Evolutionary conservation across 92 coral and sea anemone genomes (phyloP).

Genomic region (Umimayanthus kanabou): DNA sequence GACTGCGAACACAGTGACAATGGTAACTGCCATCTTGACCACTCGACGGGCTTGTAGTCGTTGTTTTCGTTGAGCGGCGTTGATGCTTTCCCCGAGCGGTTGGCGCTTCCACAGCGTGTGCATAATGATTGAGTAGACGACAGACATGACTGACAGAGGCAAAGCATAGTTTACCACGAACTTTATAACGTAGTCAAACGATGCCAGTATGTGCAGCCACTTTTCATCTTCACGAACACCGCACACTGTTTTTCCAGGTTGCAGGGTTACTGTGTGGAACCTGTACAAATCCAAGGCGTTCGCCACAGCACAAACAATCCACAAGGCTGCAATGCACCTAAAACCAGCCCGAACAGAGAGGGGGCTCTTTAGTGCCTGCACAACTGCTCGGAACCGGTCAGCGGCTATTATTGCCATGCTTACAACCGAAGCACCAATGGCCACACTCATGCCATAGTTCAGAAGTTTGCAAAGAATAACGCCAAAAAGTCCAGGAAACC

Average conservation of each 20-base stretch:
- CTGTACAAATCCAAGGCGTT: slow-evolving; percentile 27
- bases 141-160: slow-evolving; percentile 9
- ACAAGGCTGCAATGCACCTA: slow-evolving; percentile 21
- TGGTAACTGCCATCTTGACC: slow-evolving; percentile 36
- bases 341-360: slow-evolving; percentile 9
- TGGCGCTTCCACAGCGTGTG: slow-evolving; percentile 19
- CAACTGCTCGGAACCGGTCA: slow-evolving; percentile 36
- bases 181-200: slow-evolving; percentile 2
- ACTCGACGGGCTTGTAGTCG: slow-evolving; percentile 37
- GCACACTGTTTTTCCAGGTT: background rate
- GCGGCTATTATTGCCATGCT: slow-evolving; percentile 30
- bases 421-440: slow-evolving; percentile 39
- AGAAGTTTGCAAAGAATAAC: slow-evolving; percentile 3
- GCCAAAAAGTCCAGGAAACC: slow-evolving; percentile 23
- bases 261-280: background rate
- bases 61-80: slow-evolving; percentile 12
- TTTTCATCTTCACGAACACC: background rate
- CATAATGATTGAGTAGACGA: slow-evolving; percentile 25
- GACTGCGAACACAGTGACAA: slow-evolving; percentile 38
- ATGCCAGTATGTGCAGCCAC: slow-evolving; percentile 9
- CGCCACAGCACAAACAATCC: slow-evolving; percentile 1
- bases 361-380: slow-evolving; percentile 8
- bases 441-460: slow-evolving; percentile 39
- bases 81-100: slow-evolving; percentile 34
- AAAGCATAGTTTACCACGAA: slow-evolving; percentile 15